phyloP scores from a whole-genome alignment of 2,888 invertebrate species.

The Trisateles emortualis region DNA sequence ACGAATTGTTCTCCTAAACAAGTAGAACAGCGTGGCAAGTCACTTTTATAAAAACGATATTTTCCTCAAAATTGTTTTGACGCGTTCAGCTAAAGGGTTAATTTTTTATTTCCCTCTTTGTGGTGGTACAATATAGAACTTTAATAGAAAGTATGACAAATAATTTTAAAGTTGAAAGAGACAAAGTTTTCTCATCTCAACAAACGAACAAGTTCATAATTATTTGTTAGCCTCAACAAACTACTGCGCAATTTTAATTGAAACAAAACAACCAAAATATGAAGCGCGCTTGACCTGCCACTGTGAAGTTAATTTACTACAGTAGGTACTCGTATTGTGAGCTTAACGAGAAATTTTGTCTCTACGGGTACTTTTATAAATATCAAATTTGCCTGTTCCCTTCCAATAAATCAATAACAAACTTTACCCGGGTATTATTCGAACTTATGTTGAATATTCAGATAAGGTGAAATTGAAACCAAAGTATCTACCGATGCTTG shows the following conservation, averaged over 20 bases:
- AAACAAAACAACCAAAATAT: constrained; percentile 73
- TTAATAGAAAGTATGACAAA: constrained; percentile 51
- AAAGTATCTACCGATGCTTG: constrained; percentile 20
- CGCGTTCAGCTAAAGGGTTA: constrained; percentile 27
- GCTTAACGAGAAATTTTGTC: constrained; percentile 26
- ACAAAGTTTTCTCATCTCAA: constrained; percentile 75
- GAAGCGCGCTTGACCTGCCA: constrained; percentile 66
- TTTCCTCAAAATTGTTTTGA: constrained; percentile 40
- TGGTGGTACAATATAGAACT: constrained; percentile 30
- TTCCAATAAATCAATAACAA: constrained; percentile 33
- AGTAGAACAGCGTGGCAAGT: constrained; percentile 25
- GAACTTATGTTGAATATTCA: constrained; percentile 28
- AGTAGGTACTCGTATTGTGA: constrained; percentile 40
- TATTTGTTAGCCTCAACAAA: constrained; percentile 72
- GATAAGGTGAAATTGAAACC: constrained; percentile 33
- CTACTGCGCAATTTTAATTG: constrained; percentile 72
- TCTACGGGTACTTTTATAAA: constrained; percentile 14
- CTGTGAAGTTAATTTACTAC: constrained; percentile 60
- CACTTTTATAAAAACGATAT: constrained; percentile 32
- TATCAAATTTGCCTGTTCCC: constrained; percentile 11
- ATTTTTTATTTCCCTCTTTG: constrained; percentile 33
- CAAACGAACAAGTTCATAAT: constrained; percentile 74
- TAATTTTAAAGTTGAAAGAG: constrained; percentile 58
- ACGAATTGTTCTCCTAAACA: constrained; percentile 33
- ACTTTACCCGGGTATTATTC: constrained; percentile 15